Percentiles rank a stretch among this genome's conserved stretches.
Conservation (phyloP, 2,113 vertebrate species). For the Heterocephalus glaber region DNA sequence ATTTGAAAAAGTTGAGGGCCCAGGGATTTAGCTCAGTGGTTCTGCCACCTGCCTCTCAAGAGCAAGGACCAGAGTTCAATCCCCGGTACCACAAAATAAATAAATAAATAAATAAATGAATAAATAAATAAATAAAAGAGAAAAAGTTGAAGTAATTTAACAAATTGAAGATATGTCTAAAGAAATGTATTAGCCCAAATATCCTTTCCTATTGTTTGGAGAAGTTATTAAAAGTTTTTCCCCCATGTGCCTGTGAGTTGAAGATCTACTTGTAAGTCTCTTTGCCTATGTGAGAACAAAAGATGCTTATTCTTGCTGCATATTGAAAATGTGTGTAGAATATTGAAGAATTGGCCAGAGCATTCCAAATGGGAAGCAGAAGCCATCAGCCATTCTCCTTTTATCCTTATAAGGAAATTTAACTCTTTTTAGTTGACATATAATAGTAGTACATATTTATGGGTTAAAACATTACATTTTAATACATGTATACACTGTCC, state of each 20-base stretch:
- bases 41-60: no score
- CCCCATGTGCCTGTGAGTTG: background rate
- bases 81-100: no score
- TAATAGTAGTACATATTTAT: background rate
- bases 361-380: background rate
- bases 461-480: background rate
- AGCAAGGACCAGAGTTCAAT: no score
- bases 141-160: constrained; percentile 23
- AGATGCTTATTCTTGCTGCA: background rate
- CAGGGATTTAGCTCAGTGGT: no score
- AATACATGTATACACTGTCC: background rate
- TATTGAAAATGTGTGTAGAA: background rate
- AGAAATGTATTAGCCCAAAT: background rate
- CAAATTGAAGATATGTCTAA: constrained; percentile 20
- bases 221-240: background rate
- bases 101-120: no score
- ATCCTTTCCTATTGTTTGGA: background rate
- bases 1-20: background rate
- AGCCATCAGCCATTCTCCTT: background rate
- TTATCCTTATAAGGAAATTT: background rate
- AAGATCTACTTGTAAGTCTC: background rate
- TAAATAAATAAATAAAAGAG: no score
- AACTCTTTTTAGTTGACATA: background rate
- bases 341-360: background rate
- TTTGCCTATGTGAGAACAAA: background rate